These are phyloP conservation scores for Rhabdomys pumilio DNA, from an alignment of 2,797 vertebrate genomes.

Conservation along the genomic window DNA sequence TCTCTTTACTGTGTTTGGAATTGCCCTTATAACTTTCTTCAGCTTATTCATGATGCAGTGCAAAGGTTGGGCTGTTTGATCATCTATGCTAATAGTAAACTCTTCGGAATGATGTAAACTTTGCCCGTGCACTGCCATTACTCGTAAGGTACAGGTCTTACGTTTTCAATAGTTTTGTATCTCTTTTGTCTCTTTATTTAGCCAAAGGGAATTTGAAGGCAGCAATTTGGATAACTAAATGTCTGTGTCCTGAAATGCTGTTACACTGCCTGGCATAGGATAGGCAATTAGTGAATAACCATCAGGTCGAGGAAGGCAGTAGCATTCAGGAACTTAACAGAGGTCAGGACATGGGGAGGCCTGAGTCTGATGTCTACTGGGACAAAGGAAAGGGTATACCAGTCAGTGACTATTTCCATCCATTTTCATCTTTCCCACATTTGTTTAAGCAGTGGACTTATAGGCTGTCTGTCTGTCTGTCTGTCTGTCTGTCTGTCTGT, in stretches of 20 bases:
- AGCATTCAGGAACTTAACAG: background rate
- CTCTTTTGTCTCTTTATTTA: background rate
- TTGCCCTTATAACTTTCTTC: background rate
- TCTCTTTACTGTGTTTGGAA: background rate
- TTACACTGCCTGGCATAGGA: background rate
- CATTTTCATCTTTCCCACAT: background rate
- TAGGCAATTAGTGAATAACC: background rate
- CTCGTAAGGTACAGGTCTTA: background rate
- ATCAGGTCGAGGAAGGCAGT: background rate
- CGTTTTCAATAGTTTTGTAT: too few species aligned
- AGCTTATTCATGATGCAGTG: background rate
- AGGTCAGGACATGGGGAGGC: background rate
- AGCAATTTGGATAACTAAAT: background rate
- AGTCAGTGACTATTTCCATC: background rate
- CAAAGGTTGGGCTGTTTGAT: background rate
- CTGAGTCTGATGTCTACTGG: background rate
- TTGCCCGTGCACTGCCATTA: background rate
- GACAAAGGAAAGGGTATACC: background rate
- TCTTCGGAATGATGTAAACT: background rate
- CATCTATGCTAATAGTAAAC: background rate
- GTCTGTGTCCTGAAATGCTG: background rate
- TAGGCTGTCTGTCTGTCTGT: background rate
- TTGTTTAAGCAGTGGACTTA: background rate
- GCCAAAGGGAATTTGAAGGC: background rate
- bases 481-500: background rate